phyloP scores from a whole-genome alignment of 2,113 vertebrate species.

The Trachemys scripta region DNA sequence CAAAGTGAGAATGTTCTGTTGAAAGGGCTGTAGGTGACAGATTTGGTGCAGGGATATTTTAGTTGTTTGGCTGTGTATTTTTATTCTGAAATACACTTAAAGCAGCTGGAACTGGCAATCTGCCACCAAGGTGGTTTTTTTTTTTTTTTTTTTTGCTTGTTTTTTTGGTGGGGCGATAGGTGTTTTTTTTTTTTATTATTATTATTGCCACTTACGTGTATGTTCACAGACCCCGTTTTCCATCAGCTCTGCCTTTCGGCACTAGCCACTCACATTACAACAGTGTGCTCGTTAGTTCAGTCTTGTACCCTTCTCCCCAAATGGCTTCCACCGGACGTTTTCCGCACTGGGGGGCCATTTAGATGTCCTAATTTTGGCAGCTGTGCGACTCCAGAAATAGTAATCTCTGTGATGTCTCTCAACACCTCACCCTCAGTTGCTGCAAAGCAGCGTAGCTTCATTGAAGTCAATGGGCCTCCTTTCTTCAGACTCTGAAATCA shows the following conservation, averaged over 20 bases:
- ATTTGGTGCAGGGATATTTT: neutral
- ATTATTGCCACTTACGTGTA: neutral
- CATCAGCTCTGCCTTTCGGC: neutral
- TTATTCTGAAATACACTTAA: conserved; percentile 61
- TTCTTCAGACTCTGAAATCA: neutral
- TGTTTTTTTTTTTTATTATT: neutral
- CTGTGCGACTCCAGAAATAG: neutral
- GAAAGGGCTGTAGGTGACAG: conserved; percentile 40
- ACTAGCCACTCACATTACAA: neutral
- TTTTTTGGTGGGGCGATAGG: accelerated
- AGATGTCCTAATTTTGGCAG: accelerated
- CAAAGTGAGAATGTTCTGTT: conserved; percentile 29
- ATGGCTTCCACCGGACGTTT: neutral
- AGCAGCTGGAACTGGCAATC: conserved; percentile 62
- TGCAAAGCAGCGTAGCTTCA: accelerated
- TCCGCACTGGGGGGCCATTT: accelerated
- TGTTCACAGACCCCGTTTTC: neutral
- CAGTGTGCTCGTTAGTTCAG: accelerated
- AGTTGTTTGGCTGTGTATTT: conserved; percentile 53
- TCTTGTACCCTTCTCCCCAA: neutral
- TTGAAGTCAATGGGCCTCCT: neutral
- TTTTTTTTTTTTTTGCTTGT: no score
- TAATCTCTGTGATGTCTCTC: neutral
- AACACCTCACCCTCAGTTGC: neutral
- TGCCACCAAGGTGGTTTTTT: conserved; percentile 16